These are phyloP conservation scores for Spisula solida DNA, from an alignment of 2,888 invertebrate species.

Conservation along the genomic window DNA sequence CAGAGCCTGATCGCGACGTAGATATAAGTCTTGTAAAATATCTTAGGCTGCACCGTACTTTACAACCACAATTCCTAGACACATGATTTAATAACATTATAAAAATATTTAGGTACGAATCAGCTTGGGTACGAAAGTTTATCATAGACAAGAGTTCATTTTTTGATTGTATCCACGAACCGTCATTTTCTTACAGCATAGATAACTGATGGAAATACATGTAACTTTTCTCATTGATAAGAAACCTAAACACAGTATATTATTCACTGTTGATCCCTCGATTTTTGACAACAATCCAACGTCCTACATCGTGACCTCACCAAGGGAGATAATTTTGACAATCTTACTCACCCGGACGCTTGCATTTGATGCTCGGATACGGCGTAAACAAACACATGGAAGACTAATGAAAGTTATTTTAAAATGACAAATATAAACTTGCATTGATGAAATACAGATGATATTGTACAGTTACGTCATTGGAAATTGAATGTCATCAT, in stretches of 20 bases:
- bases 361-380: constrained; percentile 18
- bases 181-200: too few species aligned
- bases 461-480: too few species aligned
- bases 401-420: too few species aligned
- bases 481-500: too few species aligned
- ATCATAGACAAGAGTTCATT: not conserved
- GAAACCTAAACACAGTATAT: not conserved
- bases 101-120: not conserved
- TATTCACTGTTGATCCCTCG: not conserved
- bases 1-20: not conserved
- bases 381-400: constrained; percentile 23
- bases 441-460: too few species aligned
- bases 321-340: not conserved
- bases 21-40: not conserved
- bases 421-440: too few species aligned
- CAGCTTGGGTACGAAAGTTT: not conserved
- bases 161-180: too few species aligned
- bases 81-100: not conserved
- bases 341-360: not conserved
- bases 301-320: not conserved
- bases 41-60: not conserved
- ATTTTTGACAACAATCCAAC: not conserved
- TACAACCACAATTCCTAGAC: not conserved
- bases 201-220: too few species aligned
- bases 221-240: too few species aligned